These are phyloP conservation scores for Zoanthus solanderi DNA, from an alignment of 92 coral and sea anemone genomes.

Conservation along the genomic window DNA sequence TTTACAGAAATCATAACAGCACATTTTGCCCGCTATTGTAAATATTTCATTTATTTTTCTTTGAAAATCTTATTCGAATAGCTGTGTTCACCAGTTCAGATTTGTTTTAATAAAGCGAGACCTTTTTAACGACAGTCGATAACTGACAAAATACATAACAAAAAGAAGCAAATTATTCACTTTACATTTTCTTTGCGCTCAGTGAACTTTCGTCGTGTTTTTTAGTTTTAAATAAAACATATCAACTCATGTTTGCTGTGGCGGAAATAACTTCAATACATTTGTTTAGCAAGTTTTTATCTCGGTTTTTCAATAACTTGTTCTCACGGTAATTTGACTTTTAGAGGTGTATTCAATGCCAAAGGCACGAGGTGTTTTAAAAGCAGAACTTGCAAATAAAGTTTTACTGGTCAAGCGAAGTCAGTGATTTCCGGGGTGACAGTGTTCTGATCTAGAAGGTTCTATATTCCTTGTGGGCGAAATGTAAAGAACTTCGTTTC, in stretches of 20 bases:
- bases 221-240: neutral
- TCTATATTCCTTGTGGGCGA: too few species aligned
- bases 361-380: neutral
- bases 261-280: neutral
- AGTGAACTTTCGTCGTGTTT: neutral
- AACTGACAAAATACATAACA: neutral
- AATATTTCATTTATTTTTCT: neutral
- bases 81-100: neutral
- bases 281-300: neutral
- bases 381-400: neutral
- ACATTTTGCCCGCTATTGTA: neutral
- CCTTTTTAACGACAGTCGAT: too few species aligned
- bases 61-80: neutral
- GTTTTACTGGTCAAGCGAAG: neutral
- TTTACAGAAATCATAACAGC: constrained; percentile 23
- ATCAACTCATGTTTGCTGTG: neutral
- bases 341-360: neutral
- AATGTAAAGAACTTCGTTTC: too few species aligned
- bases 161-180: neutral
- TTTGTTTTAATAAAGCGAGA: neutral
- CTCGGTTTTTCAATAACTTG: neutral
- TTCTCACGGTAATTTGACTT: constrained; percentile 6
- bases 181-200: too few species aligned
- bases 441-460: constrained; percentile 4
- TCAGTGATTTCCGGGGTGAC: neutral